Evolutionary conservation across 1,140 invertebrate species (phyloP), one percentile per base, ranked within the genome.

Genomic region (Triops longicaudatus): DNA sequence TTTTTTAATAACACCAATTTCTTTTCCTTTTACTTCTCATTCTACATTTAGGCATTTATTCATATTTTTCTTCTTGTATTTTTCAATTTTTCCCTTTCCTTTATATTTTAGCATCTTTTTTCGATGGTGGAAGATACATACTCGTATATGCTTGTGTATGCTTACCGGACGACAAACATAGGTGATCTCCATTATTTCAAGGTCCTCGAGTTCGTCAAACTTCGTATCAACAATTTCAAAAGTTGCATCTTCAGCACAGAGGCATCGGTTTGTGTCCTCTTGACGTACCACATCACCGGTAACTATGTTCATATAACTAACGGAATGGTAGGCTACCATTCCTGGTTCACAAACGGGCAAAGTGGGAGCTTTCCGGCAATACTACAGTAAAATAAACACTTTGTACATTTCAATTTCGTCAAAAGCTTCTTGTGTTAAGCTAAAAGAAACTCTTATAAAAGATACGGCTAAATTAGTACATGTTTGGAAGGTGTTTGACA

Each of bases 91-190:
- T 14, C 1, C 44, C 50, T 63, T 42, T 37, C 31, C n/a, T n/a
- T n/a, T n/a, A n/a, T n/a, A n/a, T n/a, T n/a, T n/a, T n/a, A n/a
- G n/a, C n/a, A n/a, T n/a, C n/a, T n/a, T n/a, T n/a, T n/a, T n/a
- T n/a, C n/a, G n/a, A n/a, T n/a, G n/a, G n/a, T n/a, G n/a, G n/a
- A n/a, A n/a, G n/a, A n/a, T n/a, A n/a, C n/a, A n/a, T n/a, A n/a
- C n/a, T n/a, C n/a, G n/a, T n/a, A n/a, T n/a, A n/a, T n/a, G n/a
- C n/a, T n/a, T n/a, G n/a, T n/a, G n/a, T n/a, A n/a, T n/a, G n/a
- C 79, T 81, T 78, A 83, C 81, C 71, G 76, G 73, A 31, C 79
- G 77, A 75, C 82, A 83, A 17, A 78, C 74, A 41, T 82, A 82
- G 73, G 79, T 77, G 17, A 81, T 80, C n/a, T 78, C 78, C 50